phyloP scores from a whole-genome alignment of 2,113 vertebrate genomes.

The Nipponia nippon region DNA sequence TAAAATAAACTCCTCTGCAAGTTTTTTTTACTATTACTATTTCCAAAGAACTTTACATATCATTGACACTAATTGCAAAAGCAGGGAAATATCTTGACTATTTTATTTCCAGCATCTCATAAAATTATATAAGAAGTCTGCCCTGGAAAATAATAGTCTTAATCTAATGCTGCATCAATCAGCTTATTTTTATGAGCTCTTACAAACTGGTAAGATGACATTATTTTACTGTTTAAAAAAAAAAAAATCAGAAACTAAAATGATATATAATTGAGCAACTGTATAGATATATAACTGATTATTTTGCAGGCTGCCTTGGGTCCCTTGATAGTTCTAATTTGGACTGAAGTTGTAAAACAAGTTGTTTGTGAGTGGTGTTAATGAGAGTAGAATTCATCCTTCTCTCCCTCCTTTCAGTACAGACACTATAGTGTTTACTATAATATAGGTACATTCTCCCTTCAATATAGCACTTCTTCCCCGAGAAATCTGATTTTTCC shows the following conservation, averaged over 20 bases:
- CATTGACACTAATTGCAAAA: neutral
- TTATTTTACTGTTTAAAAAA: neutral
- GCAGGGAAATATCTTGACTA: neutral
- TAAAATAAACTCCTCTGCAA: slow-evolving; percentile 34
- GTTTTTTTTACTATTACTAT: neutral
- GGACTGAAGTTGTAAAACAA: neutral
- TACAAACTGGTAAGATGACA: neutral
- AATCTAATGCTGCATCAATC: neutral
- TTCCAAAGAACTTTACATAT: slow-evolving; percentile 8
- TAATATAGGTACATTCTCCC: neutral
- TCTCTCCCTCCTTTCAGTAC: neutral
- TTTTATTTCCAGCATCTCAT: slow-evolving; percentile 28
- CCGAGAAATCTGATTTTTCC: neutral
- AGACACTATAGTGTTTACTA: neutral
- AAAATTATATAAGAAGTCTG: neutral
- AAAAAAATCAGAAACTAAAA: neutral
- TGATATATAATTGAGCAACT: neutral
- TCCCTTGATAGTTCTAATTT: neutral
- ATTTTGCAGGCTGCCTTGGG: neutral
- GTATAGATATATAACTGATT: neutral
- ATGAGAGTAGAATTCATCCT: neutral
- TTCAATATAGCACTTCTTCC: neutral
- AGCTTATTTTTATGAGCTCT: neutral
- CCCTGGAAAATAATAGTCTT: neutral
- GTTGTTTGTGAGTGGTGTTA: neutral